Percentiles rank a stretch among this genome's conserved stretches.
Evolutionary conservation across 2,888 invertebrate genomes (phyloP).

Genomic region (Melanchra persicariae): DNA sequence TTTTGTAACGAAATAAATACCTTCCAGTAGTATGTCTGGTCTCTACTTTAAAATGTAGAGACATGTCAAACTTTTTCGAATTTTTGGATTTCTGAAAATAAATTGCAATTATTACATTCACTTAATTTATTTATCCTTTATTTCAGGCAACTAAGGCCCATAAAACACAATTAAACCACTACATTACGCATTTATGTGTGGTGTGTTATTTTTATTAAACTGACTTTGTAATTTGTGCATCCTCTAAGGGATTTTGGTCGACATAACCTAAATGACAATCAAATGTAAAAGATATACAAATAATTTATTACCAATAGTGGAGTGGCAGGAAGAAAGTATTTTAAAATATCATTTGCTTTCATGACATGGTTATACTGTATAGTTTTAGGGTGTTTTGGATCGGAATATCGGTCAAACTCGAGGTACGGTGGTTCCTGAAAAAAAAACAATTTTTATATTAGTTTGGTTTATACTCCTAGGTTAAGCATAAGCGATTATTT

Average conservation of each 20-base stretch:
- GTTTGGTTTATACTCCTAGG: not conserved
- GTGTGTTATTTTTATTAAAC: not conserved
- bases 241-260: not conserved
- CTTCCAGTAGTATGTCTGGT: slow-evolving; percentile 96
- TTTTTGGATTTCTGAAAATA: slow-evolving; percentile 92
- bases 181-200: not conserved
- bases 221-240: not conserved
- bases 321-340: slow-evolving; percentile 87
- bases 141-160: too few species aligned
- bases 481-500: not conserved
- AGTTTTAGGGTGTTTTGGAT: slow-evolving; percentile 76
- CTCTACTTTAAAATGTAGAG: slow-evolving; percentile 96
- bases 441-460: slow-evolving; percentile 40
- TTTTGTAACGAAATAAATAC: slow-evolving; percentile 78
- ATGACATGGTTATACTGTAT: slow-evolving; percentile 90
- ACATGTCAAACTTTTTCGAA: slow-evolving; percentile 93
- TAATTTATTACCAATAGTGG: slow-evolving; percentile 70
- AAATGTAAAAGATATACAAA: not conserved
- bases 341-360: slow-evolving; percentile 90
- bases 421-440: slow-evolving; percentile 67
- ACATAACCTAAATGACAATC: not conserved
- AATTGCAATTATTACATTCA: slow-evolving; percentile 5
- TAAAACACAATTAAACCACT: too few species aligned
- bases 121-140: too few species aligned
- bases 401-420: slow-evolving; percentile 74